Evolutionary conservation across 92 coral and sea anemone genomes (phyloP), one percentile per base, ranked within the genome.

Genomic region (Isaurus tuberculatus): DNA sequence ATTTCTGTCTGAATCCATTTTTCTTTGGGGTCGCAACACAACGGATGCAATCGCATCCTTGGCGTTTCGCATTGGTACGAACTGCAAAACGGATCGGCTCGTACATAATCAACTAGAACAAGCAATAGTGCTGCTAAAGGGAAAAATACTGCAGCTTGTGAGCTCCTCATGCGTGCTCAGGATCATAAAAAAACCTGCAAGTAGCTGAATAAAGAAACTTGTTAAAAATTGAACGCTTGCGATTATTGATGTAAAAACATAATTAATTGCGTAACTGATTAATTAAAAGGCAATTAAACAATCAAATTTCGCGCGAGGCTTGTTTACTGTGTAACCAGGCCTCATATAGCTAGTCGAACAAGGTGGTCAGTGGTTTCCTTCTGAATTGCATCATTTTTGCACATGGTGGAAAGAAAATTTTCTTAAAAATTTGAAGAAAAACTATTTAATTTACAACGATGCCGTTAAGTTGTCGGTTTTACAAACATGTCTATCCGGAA

Each of bases 401-500:
- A 88, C 90, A 87, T 84, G 91, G 91, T 87, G 74, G 43, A 69
- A 75, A 57, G 49, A 23, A 34, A 77, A 58, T 10, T 51, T 77
- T 77, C 33, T 8, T 20, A 15, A 40, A 57, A 4, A 58, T 10
- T 19, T 1, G 16, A n/a, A 32, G 49, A 55, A 20, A 33, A 34
- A 55, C 28, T 57, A 22, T 15, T 19, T 26, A 36, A 57, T 33
- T 77, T 77, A 16, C 37, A 51, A 74, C 36, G 70, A 95, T 95
- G 98, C 98, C 97, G 57, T 89, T 93, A 23, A 85, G 85, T 72
- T 97, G 99, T 89, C 88, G 99, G 79, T 97, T 86, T 86, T 97
- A 97, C 88, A 87, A 97, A 80, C 98, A 94, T 75, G 86, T 86
- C 80, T 97, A 92, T 74, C 99, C 99, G 57, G 99, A 97, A 91